phyloP scores from a whole-genome alignment of 2,888 invertebrate species.

The Brassicogethes aeneus region DNA sequence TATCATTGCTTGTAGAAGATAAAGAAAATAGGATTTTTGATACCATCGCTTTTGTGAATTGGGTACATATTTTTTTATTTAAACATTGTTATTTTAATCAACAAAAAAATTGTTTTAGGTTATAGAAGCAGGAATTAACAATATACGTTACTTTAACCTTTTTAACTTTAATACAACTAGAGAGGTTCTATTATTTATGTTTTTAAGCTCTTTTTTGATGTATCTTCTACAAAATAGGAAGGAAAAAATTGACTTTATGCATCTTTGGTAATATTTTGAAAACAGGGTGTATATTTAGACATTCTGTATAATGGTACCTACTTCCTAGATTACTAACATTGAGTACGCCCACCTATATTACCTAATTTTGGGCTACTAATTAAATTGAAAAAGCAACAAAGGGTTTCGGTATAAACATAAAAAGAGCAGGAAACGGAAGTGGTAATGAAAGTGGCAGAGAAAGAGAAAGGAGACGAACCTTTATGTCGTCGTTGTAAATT shows the following conservation, averaged over 20 bases:
- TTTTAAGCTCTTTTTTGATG: slow-evolving; percentile 22
- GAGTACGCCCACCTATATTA: no score
- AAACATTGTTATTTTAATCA: neutral
- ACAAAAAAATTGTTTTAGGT: slow-evolving; percentile 18
- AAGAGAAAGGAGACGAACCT: no score
- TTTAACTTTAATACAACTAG: slow-evolving; percentile 14
- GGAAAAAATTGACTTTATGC: slow-evolving; percentile 13
- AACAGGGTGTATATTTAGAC: no score
- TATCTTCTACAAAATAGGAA: slow-evolving; percentile 18
- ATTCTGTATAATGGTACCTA: no score
- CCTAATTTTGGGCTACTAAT: no score
- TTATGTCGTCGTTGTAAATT: no score
- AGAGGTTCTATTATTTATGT: slow-evolving; percentile 25
- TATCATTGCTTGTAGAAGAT: slow-evolving; percentile 24
- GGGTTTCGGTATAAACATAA: no score
- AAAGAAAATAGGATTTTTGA: slow-evolving; percentile 24
- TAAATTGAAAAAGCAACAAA: no score
- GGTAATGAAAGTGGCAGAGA: no score
- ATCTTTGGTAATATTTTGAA: slow-evolving; percentile 27
- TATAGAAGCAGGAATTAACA: slow-evolving; percentile 19
- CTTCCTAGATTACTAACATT: no score
- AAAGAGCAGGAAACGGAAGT: no score
- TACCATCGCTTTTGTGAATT: slow-evolving; percentile 26
- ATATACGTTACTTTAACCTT: slow-evolving; percentile 14
- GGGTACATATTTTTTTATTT: slow-evolving; percentile 17